Evolutionary conservation across 2,888 invertebrate species (phyloP), one percentile per base, ranked within the genome.

Genomic region (Crepidodera aurea): DNA sequence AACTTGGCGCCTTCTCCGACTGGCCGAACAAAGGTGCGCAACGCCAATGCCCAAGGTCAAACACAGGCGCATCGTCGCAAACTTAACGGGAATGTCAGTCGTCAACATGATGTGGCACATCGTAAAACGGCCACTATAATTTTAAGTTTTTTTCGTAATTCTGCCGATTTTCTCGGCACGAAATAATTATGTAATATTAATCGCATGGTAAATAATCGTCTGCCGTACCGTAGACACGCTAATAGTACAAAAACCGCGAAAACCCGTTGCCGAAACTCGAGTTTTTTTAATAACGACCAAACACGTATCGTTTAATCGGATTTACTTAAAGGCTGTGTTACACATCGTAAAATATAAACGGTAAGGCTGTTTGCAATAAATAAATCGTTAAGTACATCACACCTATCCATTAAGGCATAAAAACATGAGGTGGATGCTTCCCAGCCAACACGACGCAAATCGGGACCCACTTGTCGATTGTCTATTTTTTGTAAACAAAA

Each of bases 71-170:
- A 69, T 66, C 68, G 68, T 58, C 32, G 68, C 34, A 56, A 64
- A 61, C 37, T 60, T 64, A 46, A 56, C 32, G 59, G 58, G 56
- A 66, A 68, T 69, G 73, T 73, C 78, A 81, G 81, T 81, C 80
- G 81, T 80, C 80, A 81, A 81, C 81, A 81, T 81, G 81, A 82
- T 82, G 82, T 82, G 82, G 82, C 82, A 82, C 77, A 79, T 80
- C 79, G 80, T 77, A 75, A 77, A 78, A 76, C 79, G 78, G 79
- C 80, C 80, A 79, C 79, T 73, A 75, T 78, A 80, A 77, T 79
- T 80, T 80, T 79, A 78, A 79, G 78, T 78, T 80, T 79, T 78
- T 77, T 77, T 77, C 75, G 74, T 73, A 73, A 68, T 69, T 63
- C 65, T 67, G 79, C 79, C 79, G 79, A 77, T 75, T 69, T 71